Percentiles rank a stretch among this genome's conserved stretches.
Evolutionary conservation across 2,797 vertebrate genomes (phyloP).

Genomic region (Siniperca undulata): DNA sequence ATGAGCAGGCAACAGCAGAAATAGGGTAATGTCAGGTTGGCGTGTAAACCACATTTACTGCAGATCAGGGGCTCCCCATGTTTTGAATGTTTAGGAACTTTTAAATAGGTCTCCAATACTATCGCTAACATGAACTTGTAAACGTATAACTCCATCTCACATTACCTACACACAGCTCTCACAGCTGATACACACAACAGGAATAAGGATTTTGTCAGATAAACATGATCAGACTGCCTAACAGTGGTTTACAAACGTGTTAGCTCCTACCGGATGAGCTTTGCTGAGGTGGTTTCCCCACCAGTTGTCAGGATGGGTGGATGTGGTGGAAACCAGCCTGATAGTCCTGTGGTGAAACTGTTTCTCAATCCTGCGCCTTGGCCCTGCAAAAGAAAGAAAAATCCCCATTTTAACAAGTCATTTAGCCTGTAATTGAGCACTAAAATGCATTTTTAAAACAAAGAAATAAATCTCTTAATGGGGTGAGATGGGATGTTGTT

Average conservation of each 20-base stretch:
- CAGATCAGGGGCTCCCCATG: slow-evolving; percentile 1
- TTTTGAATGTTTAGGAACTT: not conserved
- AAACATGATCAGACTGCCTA: slow-evolving; percentile 14
- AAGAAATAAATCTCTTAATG: not conserved
- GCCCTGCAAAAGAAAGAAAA: slow-evolving; percentile 50
- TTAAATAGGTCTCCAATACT: not conserved
- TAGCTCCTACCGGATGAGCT: slow-evolving; percentile 55
- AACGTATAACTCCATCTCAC: not conserved
- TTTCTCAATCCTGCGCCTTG: slow-evolving; percentile 37
- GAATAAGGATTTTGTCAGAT: slow-evolving; percentile 2
- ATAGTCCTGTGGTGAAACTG: slow-evolving; percentile 43
- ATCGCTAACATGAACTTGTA: not conserved
- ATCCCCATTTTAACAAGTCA: slow-evolving; percentile 28
- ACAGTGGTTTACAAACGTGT: slow-evolving; percentile 25
- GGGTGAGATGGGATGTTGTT: not conserved
- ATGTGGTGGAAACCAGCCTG: slow-evolving; percentile 50
- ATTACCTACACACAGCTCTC: not conserved
- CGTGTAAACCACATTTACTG: slow-evolving; percentile 11
- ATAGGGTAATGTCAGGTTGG: not conserved
- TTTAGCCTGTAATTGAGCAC: slow-evolving; percentile 3
- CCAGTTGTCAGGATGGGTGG: slow-evolving; percentile 33
- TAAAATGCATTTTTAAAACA: slow-evolving; percentile 22
- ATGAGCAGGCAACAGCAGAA: slow-evolving; percentile 11
- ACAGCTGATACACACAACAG: not conserved
- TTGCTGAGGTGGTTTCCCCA: slow-evolving; percentile 48